phyloP scores from a whole-genome alignment of 2,888 invertebrate genomes.

The Girardia tigrina region DNA sequence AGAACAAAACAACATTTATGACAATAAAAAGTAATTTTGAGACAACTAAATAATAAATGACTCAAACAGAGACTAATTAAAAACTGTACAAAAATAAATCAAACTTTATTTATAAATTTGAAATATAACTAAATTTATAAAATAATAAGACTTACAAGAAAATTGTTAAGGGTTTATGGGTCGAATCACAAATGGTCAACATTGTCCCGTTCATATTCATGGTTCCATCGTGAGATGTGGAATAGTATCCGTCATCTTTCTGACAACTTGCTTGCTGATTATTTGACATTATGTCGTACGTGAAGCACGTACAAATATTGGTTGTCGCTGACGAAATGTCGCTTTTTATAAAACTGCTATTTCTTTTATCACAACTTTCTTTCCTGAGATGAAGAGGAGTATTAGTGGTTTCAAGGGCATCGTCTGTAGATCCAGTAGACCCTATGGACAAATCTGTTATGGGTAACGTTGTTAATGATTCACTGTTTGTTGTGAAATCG shows the following conservation, averaged over 20 bases:
- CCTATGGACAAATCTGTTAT: not conserved
- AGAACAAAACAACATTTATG: too few species aligned
- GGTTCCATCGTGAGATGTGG: not conserved
- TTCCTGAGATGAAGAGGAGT: not conserved
- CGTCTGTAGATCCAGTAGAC: not conserved
- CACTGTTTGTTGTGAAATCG: not conserved
- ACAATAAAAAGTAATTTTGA: too few species aligned
- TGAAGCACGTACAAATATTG: not conserved
- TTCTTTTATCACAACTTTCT: not conserved
- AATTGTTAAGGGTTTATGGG: not conserved
- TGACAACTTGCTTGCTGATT: not conserved
- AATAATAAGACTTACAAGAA: not conserved
- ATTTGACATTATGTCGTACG: not conserved
- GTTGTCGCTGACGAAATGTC: not conserved
- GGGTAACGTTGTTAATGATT: not conserved
- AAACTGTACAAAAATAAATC: too few species aligned
- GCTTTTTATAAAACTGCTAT: not conserved
- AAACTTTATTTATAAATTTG: too few species aligned
- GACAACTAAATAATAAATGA: too few species aligned
- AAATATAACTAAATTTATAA: too few species aligned
- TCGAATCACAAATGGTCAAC: not conserved
- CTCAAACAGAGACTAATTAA: too few species aligned
- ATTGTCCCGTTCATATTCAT: not conserved
- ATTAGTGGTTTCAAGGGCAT: not conserved
- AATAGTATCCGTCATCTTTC: slow-evolving; percentile 11